Base-by-base conservation (phyloP, 2,888 invertebrate genomes). In the Protodeltote pygarga region DNA sequence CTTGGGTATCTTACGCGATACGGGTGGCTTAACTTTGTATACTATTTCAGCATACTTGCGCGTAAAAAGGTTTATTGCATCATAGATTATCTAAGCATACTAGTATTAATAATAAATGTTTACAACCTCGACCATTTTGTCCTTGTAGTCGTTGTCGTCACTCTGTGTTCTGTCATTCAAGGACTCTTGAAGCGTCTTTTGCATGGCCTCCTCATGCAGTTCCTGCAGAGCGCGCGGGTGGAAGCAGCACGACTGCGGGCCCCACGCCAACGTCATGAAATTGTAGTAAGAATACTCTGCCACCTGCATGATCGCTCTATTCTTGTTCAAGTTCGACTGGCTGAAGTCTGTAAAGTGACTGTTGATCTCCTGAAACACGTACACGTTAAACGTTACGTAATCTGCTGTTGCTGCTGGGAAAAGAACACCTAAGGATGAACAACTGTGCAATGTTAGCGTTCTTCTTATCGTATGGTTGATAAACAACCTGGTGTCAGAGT, bases 261-360 rank as follows among this genome's bases (percentile, higher is more conserved):
- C 62, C 69, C 69, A 65, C 37, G 38, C 65, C 1, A 42, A 38
- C 3, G 5, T 13, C 1, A 66, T 38, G 37, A 24, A 52, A 34
- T 66, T 65, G 20, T 65, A 45, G 41, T 66, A 70, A 3, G 48
- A 51, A 2, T 46, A 53, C 23, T 65, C 51, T 1, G 75, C 62
- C 9, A 54, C 52, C 15, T 65, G 58, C 48, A 65, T 51, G 5
- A 37, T 59, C n/a, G 37, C 11, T 5, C 46, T 38, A 49, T 73
- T 77, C 41, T 47, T 67, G 10, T 28, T 39, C 13, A 45, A 24
- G 34, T 77, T 77, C 9, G 16, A 29, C 2, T 37, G 44, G 32
- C 46, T 38, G 5, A 73, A 55, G 10, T 65, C 57, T 0, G 4
- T 11, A 11, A 28, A 64, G 38, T 33, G 29, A 1, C 28, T 23